Evolutionary conservation across 2,797 vertebrate species (phyloP).

Genomic region (Poecile montanus): DNA sequence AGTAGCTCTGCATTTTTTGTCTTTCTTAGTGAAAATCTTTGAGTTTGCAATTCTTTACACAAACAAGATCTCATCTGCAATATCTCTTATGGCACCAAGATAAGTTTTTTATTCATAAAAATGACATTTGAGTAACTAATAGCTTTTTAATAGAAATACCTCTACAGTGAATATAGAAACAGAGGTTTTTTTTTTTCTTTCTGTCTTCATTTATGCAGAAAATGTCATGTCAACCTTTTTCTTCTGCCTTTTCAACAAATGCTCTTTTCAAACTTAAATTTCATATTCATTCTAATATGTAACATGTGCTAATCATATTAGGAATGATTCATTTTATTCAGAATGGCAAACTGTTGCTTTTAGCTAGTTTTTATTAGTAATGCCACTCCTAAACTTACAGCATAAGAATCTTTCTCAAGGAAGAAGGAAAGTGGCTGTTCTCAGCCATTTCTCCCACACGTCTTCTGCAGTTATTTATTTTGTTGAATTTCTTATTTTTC

Average conservation of each 20-base stretch:
- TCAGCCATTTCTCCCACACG: not conserved
- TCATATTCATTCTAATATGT: not conserved
- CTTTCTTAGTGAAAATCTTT: slow-evolving; percentile 14
- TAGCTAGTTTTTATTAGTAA: not conserved
- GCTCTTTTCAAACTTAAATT: slow-evolving; percentile 56
- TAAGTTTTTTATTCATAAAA: slow-evolving; percentile 36
- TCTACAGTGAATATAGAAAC: slow-evolving; percentile 42
- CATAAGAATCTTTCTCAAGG: not conserved
- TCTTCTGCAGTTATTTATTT: not conserved
- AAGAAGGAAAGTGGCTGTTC: not conserved
- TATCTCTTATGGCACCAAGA: not conserved
- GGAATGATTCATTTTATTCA: slow-evolving; percentile 45
- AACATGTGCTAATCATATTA: slow-evolving; percentile 31
- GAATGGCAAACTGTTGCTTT: not conserved
- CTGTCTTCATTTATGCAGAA: slow-evolving; percentile 36
- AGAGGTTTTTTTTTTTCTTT: not conserved
- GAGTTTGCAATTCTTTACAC: slow-evolving; percentile 28
- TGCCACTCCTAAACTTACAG: not conserved
- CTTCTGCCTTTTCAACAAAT: slow-evolving; percentile 24
- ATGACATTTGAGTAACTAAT: slow-evolving; percentile 44
- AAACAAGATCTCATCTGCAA: slow-evolving; percentile 48
- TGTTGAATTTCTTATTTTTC: not conserved
- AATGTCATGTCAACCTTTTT: slow-evolving; percentile 58
- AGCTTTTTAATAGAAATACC: slow-evolving; percentile 31
- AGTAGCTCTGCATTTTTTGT: not conserved